Percentiles rank a stretch among this genome's conserved stretches.
Conservation (phyloP, 2,113 vertebrate genomes). For the Glaucidium brasilianum region DNA sequence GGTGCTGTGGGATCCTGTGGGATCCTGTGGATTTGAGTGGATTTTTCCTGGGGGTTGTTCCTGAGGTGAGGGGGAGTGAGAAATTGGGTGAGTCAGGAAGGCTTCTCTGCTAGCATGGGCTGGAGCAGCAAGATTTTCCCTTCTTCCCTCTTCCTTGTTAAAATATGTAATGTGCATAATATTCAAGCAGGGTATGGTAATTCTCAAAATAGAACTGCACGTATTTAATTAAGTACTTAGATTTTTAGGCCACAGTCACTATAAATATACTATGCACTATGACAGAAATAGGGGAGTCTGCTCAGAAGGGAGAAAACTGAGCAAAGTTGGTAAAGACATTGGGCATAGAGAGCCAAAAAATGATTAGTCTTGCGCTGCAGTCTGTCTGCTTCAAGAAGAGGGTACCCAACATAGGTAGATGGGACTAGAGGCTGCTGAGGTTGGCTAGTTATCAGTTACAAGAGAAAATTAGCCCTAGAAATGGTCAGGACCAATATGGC, state of each 20-base stretch:
- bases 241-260: not conserved
- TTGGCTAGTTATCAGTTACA: not conserved
- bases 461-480: not conserved
- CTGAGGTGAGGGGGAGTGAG: not conserved
- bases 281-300: not conserved
- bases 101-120: not conserved
- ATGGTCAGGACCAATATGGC: not conserved
- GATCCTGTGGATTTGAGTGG: not conserved
- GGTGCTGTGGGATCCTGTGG: not conserved
- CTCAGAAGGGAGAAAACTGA: not conserved
- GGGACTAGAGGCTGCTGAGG: not conserved
- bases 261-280: not conserved
- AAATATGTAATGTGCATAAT: not conserved
- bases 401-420: not conserved
- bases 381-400: not conserved
- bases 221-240: slow-evolving; percentile 21
- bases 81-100: not conserved
- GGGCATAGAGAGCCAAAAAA: not conserved
- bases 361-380: not conserved
- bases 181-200: not conserved
- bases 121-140: not conserved
- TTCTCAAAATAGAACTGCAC: not conserved
- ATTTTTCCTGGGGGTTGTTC: slow-evolving; percentile 8
- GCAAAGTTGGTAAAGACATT: not conserved
- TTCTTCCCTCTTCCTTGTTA: not conserved